phyloP scores from a whole-genome alignment of 2,888 invertebrate genomes.

The Ashinkailepas kermadecensis region DNA sequence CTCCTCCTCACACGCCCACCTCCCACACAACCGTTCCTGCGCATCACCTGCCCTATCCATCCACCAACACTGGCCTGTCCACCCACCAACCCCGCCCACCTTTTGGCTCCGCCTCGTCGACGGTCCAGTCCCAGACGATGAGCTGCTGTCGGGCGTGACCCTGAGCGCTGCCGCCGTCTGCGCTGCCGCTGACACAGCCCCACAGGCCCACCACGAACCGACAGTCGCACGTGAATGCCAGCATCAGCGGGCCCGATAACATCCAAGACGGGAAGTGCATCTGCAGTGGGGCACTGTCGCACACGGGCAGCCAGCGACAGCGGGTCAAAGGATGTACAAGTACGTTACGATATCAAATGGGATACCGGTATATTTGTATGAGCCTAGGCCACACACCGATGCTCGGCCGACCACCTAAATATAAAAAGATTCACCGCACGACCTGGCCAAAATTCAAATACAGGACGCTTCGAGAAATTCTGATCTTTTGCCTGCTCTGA shows the following conservation, averaged over 20 bases:
- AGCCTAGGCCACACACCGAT: too few species aligned
- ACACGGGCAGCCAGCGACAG: background rate
- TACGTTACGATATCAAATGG: too few species aligned
- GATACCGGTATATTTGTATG: too few species aligned
- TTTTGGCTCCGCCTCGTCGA: background rate
- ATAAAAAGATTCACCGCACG: too few species aligned
- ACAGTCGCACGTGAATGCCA: background rate
- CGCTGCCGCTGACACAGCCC: background rate
- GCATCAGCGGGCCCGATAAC: background rate
- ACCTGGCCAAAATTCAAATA: background rate
- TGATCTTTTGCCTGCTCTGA: too few species aligned
- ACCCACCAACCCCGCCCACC: background rate
- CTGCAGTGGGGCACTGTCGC: background rate
- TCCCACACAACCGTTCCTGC: too few species aligned
- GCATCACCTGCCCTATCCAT: too few species aligned
- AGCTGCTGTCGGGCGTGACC: background rate
- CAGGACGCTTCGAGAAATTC: background rate
- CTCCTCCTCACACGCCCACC: too few species aligned
- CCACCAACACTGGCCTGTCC: too few species aligned
- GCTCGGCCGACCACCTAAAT: too few species aligned
- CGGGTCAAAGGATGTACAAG: too few species aligned
- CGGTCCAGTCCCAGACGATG: background rate
- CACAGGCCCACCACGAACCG: slow-evolving; percentile 11
- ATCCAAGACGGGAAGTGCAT: background rate
- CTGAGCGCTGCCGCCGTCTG: background rate